Evolutionary conservation across 2,888 invertebrate genomes (phyloP), one percentile per base, ranked within the genome.

Genomic region (Drosophila neutralis): DNA sequence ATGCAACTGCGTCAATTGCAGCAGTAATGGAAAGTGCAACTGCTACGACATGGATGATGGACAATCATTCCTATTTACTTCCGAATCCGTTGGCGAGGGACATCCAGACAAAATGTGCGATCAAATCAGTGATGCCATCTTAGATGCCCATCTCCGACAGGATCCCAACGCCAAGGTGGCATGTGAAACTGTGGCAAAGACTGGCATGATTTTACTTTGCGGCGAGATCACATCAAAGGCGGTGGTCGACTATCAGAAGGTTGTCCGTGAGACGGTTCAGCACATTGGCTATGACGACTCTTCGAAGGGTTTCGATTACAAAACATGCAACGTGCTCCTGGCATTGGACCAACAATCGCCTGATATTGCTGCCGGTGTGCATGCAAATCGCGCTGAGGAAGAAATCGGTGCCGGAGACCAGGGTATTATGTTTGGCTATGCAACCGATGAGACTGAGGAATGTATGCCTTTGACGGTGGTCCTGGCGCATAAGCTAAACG

Each of bases 61-160:
- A 92, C 97, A 97, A 91, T 95, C 96, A 92, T 98, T 99, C 94
- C 95, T 99, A 78, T 99, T 99, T 94, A 98, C 98, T 83, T 98
- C 98, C 35, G 98, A 99, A 94, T 98, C 98, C 63, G 99, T 99
- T 85, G 98, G 98, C 92, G 98, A 98, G 95, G 99, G 99, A 90
- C 99, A 99, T 94, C 98, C 99, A 96, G 98, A 98, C 93, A 98
- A 98, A 96, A 98, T 98, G 98, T 98, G 98, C 91, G 98, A 98
- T 94, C 98, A 98, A 94, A 98, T 98, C 92, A 97, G 98, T 93
- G 98, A 98, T 94, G 98, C 98, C 89, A 97, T 98, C 90, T 94
- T 98, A 90, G 98, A 98, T 93, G 98, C 98, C 90, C 98, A 98
- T 94, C 94, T 99, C 84, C 95, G 94, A 91, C 97, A 98, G 94